phyloP scores from a whole-genome alignment of 2,113 vertebrate species.

The Misgurnus anguillicaudatus region DNA sequence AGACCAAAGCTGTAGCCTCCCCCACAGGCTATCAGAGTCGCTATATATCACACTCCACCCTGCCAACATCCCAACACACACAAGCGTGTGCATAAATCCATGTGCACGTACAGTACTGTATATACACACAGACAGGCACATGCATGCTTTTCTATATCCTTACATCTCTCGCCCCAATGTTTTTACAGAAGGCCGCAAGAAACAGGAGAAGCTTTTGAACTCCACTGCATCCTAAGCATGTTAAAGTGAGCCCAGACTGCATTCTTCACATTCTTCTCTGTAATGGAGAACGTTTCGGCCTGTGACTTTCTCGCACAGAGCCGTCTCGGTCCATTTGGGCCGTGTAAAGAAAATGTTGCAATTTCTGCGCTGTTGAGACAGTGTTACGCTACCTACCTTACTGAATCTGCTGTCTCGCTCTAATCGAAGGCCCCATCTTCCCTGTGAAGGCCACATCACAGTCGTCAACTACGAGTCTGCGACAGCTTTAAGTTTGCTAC shows the following conservation, averaged over 20 bases:
- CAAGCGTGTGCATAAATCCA: slow-evolving; percentile 16
- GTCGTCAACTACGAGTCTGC: neutral
- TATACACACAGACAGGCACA: slow-evolving; percentile 5
- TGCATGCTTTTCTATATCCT: neutral
- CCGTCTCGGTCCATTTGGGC: neutral
- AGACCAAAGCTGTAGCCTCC: slow-evolving; percentile 23
- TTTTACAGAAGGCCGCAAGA: neutral
- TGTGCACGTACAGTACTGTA: neutral
- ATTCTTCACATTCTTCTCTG: slow-evolving; percentile 23
- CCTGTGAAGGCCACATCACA: slow-evolving; percentile 10
- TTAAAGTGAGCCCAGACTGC: slow-evolving; percentile 11
- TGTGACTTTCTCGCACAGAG: neutral
- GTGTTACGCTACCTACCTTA: neutral
- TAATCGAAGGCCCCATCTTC: slow-evolving; percentile 22
- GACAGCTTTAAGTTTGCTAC: neutral
- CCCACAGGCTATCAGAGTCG: slow-evolving; percentile 33
- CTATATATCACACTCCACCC: slow-evolving; percentile 22
- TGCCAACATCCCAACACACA: slow-evolving; percentile 11
- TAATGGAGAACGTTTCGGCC: slow-evolving; percentile 10
- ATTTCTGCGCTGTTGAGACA: neutral
- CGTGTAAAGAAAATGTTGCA: neutral
- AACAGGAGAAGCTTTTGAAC: slow-evolving; percentile 1
- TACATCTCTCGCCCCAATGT: neutral
- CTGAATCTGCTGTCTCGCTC: neutral
- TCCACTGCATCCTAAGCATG: slow-evolving; percentile 3